Evolutionary conservation across 2,797 vertebrate genomes (phyloP), one percentile per base, ranked within the genome.

Genomic region (Gymnopithys bicolor): DNA sequence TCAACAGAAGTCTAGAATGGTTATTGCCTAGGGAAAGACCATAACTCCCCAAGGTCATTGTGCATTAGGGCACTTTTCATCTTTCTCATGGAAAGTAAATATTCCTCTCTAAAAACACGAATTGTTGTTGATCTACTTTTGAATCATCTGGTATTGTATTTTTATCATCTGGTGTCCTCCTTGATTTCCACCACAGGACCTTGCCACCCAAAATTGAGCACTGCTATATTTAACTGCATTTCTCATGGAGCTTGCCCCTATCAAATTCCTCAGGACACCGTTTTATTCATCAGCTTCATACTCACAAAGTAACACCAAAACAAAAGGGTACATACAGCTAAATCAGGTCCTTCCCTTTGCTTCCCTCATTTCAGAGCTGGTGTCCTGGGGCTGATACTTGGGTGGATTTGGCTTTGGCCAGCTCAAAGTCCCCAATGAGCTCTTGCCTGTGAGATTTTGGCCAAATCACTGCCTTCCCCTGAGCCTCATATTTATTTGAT

Each of bases 281-380:
- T 60, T 86, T 70, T 52, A 41, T 67, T 91, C 4, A 4, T 49
- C n/a, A 67, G 22, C 48, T 92, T 79, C 14, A 22, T 14, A 45
- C 19, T 39, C 21, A 43, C 13, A 39, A 70, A 63, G 7, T 23
- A 68, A 45, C 35, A 49, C 16, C 63, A 84, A 32, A 62, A 10
- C 17, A 30, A 5, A 70, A 41, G 3, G 1, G 8, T 16, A 37
- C 4, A 6, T 5, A 1, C 28, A 76, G 23, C 2, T 21, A 73
- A 69, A 69, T 1, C 18, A 32, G 19, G 30, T 58, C 25, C 4
- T 5, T 51, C 15, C 18, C 5, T 19, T 71, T 43, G 12, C 22
- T 81, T 60, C 22, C 10, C 11, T 48, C 33, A 12, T 59, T 64
- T 73, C n/a, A 79, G 18, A 33, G 19, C 9, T 63, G 9, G 3